A percentile compares a stretch with the other conserved stretches of the same genome.
Evolutionary conservation across 2,888 invertebrate genomes (phyloP).

Genomic region (Leptogaster cylindrica): DNA sequence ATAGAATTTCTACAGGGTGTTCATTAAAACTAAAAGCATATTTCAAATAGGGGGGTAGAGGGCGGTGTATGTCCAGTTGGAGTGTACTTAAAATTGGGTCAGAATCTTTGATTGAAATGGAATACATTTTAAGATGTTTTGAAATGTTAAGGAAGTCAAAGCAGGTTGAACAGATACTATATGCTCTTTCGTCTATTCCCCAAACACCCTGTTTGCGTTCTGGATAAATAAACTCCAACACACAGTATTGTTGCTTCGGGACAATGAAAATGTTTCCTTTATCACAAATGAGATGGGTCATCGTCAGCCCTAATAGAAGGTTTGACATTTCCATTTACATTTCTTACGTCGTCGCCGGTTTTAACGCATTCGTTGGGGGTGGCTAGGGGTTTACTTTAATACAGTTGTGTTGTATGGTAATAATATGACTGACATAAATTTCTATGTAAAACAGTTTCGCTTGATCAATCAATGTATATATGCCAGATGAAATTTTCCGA

Average conservation of each 20-base stretch:
- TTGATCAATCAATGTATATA: slow-evolving; percentile 36
- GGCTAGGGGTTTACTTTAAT: slow-evolving; percentile 26
- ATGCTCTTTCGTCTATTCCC: background rate
- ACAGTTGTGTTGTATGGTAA: slow-evolving; percentile 11
- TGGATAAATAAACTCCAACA: slow-evolving; percentile 40
- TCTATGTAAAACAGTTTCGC: slow-evolving; percentile 33
- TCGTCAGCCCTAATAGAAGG: slow-evolving; percentile 41
- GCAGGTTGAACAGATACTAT: background rate
- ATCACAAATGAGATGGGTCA: slow-evolving; percentile 48
- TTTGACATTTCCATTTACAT: slow-evolving; percentile 43
- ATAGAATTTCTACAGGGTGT: slow-evolving; percentile 40
- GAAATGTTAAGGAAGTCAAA: background rate
- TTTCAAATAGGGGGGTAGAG: slow-evolving; percentile 31
- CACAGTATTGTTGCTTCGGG: slow-evolving; percentile 45
- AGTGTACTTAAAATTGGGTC: slow-evolving; percentile 39
- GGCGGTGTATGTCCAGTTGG: slow-evolving; percentile 33
- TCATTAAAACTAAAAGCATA: slow-evolving; percentile 40
- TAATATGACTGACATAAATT: slow-evolving; percentile 26
- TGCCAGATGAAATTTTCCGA: too few relatives aligned
- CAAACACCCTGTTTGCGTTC: slow-evolving; percentile 31
- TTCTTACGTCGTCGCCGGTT: slow-evolving; percentile 40
- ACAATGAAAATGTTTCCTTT: slow-evolving; percentile 47
- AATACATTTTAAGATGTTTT: slow-evolving; percentile 23
- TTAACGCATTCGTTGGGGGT: slow-evolving; percentile 41
- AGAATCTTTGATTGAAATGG: slow-evolving; percentile 41